A percentile compares a stretch with the other conserved stretches of the same genome.
These are phyloP conservation scores for Parthenolecanium corni DNA, from an alignment of 2,888 invertebrate genomes.

Conservation along the genomic window DNA sequence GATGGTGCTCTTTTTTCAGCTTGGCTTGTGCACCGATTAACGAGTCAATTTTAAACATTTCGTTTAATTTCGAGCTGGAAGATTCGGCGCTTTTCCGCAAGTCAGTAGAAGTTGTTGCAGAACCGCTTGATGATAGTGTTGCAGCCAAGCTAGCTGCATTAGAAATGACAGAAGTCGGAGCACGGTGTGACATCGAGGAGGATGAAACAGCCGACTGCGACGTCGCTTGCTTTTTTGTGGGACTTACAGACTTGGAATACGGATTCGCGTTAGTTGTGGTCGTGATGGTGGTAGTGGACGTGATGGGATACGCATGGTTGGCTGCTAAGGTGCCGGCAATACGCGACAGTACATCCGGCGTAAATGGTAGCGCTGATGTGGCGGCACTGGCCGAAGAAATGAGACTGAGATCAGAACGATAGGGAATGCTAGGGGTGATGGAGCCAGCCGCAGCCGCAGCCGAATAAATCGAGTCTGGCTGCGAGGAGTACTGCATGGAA, in stretches of 20 bases:
- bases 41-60: constrained; percentile 14
- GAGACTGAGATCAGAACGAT: constrained; percentile 18
- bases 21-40: constrained; percentile 1
- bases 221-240: constrained; percentile 9
- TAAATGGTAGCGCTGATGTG: neutral
- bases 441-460: neutral
- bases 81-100: neutral
- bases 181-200: neutral
- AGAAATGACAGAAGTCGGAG: too few relatives aligned
- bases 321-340: neutral
- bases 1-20: constrained; percentile 12
- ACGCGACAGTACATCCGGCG: constrained; percentile 14
- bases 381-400: neutral
- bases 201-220: neutral
- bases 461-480: constrained; percentile 1
- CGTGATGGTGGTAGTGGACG: neutral
- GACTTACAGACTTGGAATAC: constrained; percentile 10
- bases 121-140: neutral
- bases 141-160: neutral
- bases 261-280: neutral
- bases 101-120: neutral
- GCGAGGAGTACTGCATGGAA: constrained; percentile 9
- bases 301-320: neutral
- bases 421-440: constrained; percentile 5
- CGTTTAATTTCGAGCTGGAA: neutral